Evolutionary conservation across 92 coral and sea anemone genomes (phyloP).

Genomic region (Heliopora coerulea): DNA sequence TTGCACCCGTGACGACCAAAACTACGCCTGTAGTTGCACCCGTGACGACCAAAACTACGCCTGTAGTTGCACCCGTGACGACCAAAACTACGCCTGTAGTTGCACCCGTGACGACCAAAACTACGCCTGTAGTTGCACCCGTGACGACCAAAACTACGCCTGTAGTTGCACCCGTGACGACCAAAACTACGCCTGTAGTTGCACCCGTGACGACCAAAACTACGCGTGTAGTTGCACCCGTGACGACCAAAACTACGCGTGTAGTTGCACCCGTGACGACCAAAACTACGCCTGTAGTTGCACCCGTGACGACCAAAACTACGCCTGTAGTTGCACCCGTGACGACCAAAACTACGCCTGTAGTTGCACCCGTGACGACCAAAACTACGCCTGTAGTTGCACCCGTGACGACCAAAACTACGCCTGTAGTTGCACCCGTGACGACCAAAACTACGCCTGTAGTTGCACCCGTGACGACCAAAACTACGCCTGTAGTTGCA

Average conservation of each 20-base stretch:
- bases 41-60: not conserved
- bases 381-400: not conserved
- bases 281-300: not conserved
- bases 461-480: not conserved
- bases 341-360: conserved; percentile 13
- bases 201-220: conserved; percentile 7
- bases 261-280: conserved; percentile 5
- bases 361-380: not conserved
- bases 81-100: not conserved
- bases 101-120: not conserved
- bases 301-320: conserved; percentile 14
- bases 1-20: conserved; percentile 1
- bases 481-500: not conserved
- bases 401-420: not conserved
- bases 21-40: not conserved
- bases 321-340: conserved; percentile 21
- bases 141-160: conserved; percentile 12
- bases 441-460: not conserved
- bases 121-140: conserved; percentile 1
- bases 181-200: not conserved
- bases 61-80: not conserved
- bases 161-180: conserved; percentile 23
- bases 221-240: not conserved
- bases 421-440: conserved; percentile 11
- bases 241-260: conserved; percentile 15